A percentile compares a stretch with the other conserved stretches of the same genome.
phyloP scores from a whole-genome alignment of 2,888 invertebrate genomes.

The Machimus rusticus region DNA sequence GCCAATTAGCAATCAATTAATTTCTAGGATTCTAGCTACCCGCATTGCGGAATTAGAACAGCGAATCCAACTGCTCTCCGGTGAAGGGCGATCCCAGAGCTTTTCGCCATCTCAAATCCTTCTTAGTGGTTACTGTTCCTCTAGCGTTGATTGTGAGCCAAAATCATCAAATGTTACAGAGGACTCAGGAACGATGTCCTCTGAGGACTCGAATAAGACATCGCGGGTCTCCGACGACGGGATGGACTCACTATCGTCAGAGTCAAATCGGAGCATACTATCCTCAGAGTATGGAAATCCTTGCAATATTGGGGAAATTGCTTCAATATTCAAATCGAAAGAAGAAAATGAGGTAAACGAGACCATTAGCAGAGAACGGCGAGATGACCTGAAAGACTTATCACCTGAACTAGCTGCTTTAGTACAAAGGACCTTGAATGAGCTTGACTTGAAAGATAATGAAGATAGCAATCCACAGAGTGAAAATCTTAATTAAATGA shows the following conservation, averaged over 20 bases:
- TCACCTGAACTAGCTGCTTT: slow-evolving; percentile 70
- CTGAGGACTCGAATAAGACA: slow-evolving; percentile 55
- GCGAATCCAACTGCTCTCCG: slow-evolving; percentile 71
- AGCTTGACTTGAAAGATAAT: slow-evolving; percentile 59
- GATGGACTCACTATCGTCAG: slow-evolving; percentile 55
- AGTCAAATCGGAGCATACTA: slow-evolving; percentile 57
- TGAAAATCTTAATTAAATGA: not conserved
- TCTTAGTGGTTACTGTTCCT: slow-evolving; percentile 69
- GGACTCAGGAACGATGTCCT: slow-evolving; percentile 55
- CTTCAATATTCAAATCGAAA: slow-evolving; percentile 45
- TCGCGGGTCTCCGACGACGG: slow-evolving; percentile 53
- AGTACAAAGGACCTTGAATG: slow-evolving; percentile 67
- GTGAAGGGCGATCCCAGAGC: slow-evolving; percentile 56
- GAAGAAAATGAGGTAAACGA: slow-evolving; percentile 40
- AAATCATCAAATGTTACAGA: slow-evolving; percentile 63
- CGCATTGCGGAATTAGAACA: slow-evolving; percentile 84
- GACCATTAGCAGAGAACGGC: slow-evolving; percentile 60
- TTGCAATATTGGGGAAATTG: slow-evolving; percentile 51
- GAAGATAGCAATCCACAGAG: not conserved
- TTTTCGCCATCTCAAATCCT: slow-evolving; percentile 69
- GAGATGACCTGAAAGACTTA: slow-evolving; percentile 64
- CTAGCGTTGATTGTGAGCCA: slow-evolving; percentile 63
- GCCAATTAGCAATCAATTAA: slow-evolving; percentile 43
- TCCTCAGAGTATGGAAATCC: slow-evolving; percentile 60
- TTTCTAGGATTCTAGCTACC: slow-evolving; percentile 75